Evolutionary conservation across 2,888 invertebrate species (phyloP).

Genomic region (Parthenolecanium corni): DNA sequence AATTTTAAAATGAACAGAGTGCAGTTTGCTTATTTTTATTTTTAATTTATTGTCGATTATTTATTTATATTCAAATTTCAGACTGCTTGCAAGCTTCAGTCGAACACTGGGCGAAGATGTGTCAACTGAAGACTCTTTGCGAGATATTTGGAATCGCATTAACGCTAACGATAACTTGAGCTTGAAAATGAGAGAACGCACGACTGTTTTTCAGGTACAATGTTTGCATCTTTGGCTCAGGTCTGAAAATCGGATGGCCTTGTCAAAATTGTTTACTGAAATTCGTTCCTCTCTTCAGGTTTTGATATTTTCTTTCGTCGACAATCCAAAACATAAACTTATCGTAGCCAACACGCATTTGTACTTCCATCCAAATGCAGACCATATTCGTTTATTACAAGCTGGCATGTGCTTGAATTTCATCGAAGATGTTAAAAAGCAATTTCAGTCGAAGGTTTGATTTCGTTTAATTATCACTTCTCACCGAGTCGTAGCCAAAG

Average conservation of each 20-base stretch:
- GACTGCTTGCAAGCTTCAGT: constrained; percentile 33
- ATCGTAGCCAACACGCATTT: constrained; percentile 77
- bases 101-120: constrained; percentile 28
- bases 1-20: no score
- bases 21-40: no score
- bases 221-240: neutral
- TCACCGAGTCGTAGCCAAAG: no score
- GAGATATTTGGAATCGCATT: constrained; percentile 24
- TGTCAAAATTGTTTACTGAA: neutral
- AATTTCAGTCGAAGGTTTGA: neutral
- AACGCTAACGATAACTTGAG: constrained; percentile 21
- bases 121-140: constrained; percentile 22
- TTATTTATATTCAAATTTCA: no score
- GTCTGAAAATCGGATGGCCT: no score
- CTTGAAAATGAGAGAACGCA: constrained; percentile 20
- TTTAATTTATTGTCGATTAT: no score
- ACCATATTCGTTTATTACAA: constrained; percentile 79
- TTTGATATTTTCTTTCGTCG: constrained; percentile 47
- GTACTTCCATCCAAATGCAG: constrained; percentile 84
- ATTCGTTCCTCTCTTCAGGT: constrained; percentile 37
- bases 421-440: constrained; percentile 43
- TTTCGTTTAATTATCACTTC: neutral
- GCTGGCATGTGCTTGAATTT: constrained; percentile 60
- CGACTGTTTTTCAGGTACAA: constrained; percentile 28
- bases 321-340: constrained; percentile 38